phyloP scores from a whole-genome alignment of 2,797 vertebrate genomes.

The Melanotaenia nigrans region DNA sequence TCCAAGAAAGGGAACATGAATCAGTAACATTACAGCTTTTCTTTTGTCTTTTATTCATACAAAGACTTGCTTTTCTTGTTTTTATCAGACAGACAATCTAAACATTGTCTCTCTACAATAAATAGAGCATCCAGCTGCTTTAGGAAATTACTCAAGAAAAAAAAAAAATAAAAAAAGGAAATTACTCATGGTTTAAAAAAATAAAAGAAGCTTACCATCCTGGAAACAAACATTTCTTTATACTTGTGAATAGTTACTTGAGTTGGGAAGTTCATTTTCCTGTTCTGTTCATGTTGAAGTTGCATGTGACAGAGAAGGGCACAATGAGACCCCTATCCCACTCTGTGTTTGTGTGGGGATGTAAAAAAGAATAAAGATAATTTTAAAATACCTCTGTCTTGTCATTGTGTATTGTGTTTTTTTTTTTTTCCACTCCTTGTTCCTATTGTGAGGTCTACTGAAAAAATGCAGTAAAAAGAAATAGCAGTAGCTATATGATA shows the following conservation, averaged over 20 bases:
- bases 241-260: too few species aligned
- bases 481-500: too few species aligned
- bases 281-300: too few species aligned
- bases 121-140: neutral
- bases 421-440: neutral
- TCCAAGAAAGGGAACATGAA: neutral
- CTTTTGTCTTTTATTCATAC: constrained; percentile 28
- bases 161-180: too few species aligned
- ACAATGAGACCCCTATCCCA: too few species aligned
- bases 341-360: too few species aligned
- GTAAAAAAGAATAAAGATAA: neutral
- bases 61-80: neutral
- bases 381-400: neutral
- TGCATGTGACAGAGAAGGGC: too few species aligned
- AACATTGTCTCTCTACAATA: neutral
- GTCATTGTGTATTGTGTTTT: neutral
- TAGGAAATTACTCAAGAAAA: neutral
- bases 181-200: neutral
- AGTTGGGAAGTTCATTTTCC: too few species aligned
- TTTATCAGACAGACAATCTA: constrained; percentile 3
- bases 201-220: too few species aligned
- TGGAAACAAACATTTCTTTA: too few species aligned
- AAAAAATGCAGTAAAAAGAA: neutral
- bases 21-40: neutral
- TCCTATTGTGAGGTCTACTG: neutral